These are phyloP conservation scores for Mesocentrotus franciscanus DNA, from an alignment of 53 echinoderm and acorn worm genomes.

Conservation along the genomic window DNA sequence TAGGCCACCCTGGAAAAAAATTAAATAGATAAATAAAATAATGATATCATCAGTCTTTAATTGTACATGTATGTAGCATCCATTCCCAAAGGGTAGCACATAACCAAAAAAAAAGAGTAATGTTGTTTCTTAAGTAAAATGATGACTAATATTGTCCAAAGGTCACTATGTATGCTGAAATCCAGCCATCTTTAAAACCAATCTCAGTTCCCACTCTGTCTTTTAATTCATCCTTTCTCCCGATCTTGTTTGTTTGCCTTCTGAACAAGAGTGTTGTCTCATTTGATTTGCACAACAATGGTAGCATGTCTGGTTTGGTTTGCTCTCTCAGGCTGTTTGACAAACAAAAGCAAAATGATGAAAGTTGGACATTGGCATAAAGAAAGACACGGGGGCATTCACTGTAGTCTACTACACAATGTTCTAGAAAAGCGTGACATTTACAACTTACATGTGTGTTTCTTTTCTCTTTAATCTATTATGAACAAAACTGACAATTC, in stretches of 20 bases:
- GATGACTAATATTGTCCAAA: neutral
- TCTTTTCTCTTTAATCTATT: neutral
- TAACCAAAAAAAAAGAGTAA: too few relatives aligned
- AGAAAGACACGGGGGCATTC: neutral
- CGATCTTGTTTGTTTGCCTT: slow-evolving; percentile 42
- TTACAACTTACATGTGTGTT: neutral
- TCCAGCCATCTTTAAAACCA: neutral
- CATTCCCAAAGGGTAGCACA: too few relatives aligned
- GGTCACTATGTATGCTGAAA: neutral
- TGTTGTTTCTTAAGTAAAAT: too few relatives aligned
- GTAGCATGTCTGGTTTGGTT: slow-evolving; percentile 11
- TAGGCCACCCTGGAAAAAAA: too few relatives aligned
- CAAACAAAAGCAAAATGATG: neutral
- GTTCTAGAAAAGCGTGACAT: neutral
- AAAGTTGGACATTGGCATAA: neutral
- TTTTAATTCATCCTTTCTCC: neutral
- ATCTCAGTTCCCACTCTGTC: neutral
- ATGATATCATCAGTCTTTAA: too few relatives aligned
- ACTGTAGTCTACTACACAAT: too few relatives aligned
- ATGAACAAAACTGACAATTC: too few relatives aligned
- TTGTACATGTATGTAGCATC: too few relatives aligned
- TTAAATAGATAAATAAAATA: too few relatives aligned
- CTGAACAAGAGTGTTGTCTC: slow-evolving; percentile 38
- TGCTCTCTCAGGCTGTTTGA: neutral
- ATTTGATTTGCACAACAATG: slow-evolving; percentile 55